phyloP scores from a whole-genome alignment of 2,797 vertebrate genomes.

The Micropoecilia bifurca region DNA sequence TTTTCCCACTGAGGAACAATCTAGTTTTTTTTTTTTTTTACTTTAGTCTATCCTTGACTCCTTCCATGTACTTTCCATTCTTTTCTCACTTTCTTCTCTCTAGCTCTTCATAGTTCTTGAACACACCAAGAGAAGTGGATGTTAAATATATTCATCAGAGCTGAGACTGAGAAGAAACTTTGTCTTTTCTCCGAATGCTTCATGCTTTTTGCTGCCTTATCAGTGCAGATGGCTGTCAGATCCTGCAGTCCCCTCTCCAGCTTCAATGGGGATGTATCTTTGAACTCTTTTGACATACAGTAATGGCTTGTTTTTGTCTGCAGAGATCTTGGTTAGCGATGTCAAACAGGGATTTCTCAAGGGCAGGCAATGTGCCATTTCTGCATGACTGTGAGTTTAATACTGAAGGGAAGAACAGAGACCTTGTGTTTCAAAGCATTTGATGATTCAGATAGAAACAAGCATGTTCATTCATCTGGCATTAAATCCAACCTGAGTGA shows the following conservation, averaged over 20 bases:
- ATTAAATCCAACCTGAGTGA: background rate
- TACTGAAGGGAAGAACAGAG: constrained; percentile 45
- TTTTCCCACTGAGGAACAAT: constrained; percentile 63
- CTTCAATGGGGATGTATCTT: constrained; percentile 67
- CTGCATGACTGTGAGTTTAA: constrained; percentile 43
- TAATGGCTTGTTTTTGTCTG: constrained; percentile 76
- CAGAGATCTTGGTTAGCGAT: constrained; percentile 65
- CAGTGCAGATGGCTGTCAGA: constrained; percentile 71
- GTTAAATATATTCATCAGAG: constrained; percentile 51
- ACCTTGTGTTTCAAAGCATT: background rate
- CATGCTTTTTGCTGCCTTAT: constrained; percentile 61
- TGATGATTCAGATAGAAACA: background rate
- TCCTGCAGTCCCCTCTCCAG: constrained; percentile 60
- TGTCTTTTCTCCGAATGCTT: constrained; percentile 63
- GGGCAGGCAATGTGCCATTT: constrained; percentile 48
- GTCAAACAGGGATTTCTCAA: constrained; percentile 76
- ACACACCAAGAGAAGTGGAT: constrained; percentile 18
- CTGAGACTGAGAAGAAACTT: constrained; percentile 51
- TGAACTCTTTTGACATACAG: constrained; percentile 79
- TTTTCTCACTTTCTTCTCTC: constrained; percentile 10
- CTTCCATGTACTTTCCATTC: constrained; percentile 21
- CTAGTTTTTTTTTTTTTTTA: constrained; percentile 31
- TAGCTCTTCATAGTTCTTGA: background rate
- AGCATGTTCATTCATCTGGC: background rate
- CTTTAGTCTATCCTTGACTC: constrained; percentile 34